Evolutionary conservation across 2,888 invertebrate genomes (phyloP).

Genomic region (Hymenopus coronatus): DNA sequence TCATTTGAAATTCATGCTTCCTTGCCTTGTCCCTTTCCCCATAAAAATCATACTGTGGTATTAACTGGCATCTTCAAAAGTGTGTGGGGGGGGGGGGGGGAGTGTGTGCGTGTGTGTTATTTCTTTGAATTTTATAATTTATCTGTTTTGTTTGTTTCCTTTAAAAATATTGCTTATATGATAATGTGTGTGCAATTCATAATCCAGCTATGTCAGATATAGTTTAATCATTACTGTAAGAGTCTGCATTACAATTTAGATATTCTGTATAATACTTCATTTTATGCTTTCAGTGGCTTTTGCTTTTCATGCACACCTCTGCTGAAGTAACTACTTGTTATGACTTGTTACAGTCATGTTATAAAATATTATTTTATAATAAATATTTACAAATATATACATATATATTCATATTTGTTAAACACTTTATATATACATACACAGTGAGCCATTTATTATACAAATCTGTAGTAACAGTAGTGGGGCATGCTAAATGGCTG

Average conservation of each 20-base stretch:
- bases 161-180: too few species aligned
- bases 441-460: conserved; percentile 11
- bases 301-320: not conserved
- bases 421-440: conserved; percentile 4
- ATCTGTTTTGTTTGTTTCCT: too few species aligned
- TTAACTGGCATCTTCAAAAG: too few species aligned
- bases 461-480: not conserved
- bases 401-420: conserved; percentile 5
- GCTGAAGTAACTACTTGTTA: conserved; percentile 8
- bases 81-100: too few species aligned
- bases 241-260: not conserved
- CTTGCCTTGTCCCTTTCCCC: too few species aligned
- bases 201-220: too few species aligned
- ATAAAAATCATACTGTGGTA: too few species aligned
- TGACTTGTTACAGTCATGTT: not conserved
- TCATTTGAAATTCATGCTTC: too few species aligned
- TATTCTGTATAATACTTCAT: not conserved
- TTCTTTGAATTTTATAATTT: too few species aligned
- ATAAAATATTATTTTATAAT: conserved; percentile 11
- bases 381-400: not conserved
- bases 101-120: too few species aligned
- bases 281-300: not conserved
- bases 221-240: not conserved
- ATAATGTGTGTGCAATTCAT: too few species aligned
- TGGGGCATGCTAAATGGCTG: conserved; percentile 10